A percentile compares a stretch with the other conserved stretches of the same genome.
phyloP scores from a whole-genome alignment of 2,113 vertebrate genomes.

The Balaeniceps rex region DNA sequence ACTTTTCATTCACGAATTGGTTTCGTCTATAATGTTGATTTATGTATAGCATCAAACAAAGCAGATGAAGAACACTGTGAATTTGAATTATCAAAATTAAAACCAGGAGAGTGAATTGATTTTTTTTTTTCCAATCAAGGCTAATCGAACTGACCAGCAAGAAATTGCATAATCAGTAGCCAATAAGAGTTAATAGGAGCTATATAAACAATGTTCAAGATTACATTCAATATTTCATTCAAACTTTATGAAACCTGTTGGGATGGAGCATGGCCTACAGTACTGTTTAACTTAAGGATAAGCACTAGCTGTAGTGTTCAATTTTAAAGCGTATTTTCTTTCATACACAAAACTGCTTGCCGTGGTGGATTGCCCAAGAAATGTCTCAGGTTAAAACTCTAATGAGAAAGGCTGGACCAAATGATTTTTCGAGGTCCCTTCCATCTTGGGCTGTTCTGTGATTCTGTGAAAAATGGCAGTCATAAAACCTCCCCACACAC shows the following conservation, averaged over 20 bases:
- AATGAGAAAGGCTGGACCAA: background rate
- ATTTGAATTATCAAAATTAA: constrained; percentile 70
- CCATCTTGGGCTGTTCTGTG: background rate
- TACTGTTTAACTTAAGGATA: background rate
- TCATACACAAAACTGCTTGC: background rate
- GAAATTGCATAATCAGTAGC: constrained; percentile 35
- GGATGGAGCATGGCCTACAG: background rate
- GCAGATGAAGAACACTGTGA: constrained; percentile 4
- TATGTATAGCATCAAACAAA: constrained; percentile 63
- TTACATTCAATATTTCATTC: constrained; percentile 10
- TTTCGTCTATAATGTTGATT: constrained; percentile 58
- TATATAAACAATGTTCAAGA: background rate
- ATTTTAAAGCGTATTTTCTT: background rate
- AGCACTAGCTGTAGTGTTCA: background rate
- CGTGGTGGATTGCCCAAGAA: background rate
- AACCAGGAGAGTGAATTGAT: constrained; percentile 50
- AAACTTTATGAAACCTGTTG: background rate
- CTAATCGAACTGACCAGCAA: constrained; percentile 55
- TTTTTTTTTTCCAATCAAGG: constrained; percentile 16
- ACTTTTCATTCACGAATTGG: constrained; percentile 60
- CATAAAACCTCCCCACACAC: background rate
- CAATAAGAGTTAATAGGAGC: background rate
- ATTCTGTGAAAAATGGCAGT: background rate
- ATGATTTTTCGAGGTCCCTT: background rate
- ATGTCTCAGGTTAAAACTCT: background rate